Conservation (phyloP, 2,797 vertebrate genomes). For the Pipistrellus pipistrellus region DNA sequence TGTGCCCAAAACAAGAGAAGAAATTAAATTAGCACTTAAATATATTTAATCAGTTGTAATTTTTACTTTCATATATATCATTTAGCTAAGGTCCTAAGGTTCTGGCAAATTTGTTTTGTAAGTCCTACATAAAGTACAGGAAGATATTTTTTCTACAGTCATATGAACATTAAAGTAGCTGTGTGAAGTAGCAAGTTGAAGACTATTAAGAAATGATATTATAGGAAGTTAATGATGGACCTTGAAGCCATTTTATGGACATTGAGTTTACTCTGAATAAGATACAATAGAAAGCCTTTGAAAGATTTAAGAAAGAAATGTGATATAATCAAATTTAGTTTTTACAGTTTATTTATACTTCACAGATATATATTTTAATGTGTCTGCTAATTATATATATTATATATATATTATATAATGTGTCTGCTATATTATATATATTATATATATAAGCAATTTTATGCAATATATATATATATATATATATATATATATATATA, state of each 20-base stretch:
- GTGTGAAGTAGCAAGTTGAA: background rate
- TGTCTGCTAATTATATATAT: too few species aligned
- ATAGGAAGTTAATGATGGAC: background rate
- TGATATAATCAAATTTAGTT: background rate
- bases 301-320: background rate
- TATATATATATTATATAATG: too few species aligned
- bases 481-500: background rate
- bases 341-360: background rate
- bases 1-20: too few species aligned
- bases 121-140: background rate
- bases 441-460: too few species aligned
- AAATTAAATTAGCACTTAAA: too few species aligned
- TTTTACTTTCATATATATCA: background rate
- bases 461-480: too few species aligned
- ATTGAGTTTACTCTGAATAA: background rate
- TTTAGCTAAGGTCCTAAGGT: background rate
- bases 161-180: background rate
- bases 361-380: background rate
- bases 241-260: background rate
- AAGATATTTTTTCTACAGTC: background rate
- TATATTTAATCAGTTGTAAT: background rate
- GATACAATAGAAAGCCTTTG: background rate
- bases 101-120: background rate
- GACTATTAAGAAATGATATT: background rate
- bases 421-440: background rate